Conservation (phyloP, 2,888 invertebrate species). For the Tridacna crocea region DNA sequence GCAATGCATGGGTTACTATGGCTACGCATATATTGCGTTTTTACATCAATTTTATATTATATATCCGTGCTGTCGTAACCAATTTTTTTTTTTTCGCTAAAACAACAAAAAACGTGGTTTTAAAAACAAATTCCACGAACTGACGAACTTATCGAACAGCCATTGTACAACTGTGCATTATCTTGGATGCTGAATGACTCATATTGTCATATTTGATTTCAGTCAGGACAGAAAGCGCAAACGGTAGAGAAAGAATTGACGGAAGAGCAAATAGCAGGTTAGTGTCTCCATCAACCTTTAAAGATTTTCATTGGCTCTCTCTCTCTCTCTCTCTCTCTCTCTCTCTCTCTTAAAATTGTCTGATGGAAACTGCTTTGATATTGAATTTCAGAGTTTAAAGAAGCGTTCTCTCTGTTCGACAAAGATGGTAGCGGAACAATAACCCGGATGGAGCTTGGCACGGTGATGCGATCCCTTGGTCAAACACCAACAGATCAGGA, state of each 20-base stretch:
- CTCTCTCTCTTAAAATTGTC: not conserved
- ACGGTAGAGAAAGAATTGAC: not conserved
- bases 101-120: no score
- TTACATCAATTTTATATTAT: no score
- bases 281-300: no score
- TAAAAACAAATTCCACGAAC: no score
- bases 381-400: conserved; percentile 11
- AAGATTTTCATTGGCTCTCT: not conserved
- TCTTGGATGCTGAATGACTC: no score
- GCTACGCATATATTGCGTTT: no score
- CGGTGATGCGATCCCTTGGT: not conserved
- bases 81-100: no score
- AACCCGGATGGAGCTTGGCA: not conserved
- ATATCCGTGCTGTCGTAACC: no score
- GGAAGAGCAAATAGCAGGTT: conserved; percentile 9
- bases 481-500: conserved; percentile 7
- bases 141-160: no score
- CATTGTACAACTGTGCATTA: no score
- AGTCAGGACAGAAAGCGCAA: not conserved
- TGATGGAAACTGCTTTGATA: not conserved
- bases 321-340: conserved; percentile 7
- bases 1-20: no score
- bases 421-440: conserved; percentile 16
- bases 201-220: no score
- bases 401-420: conserved; percentile 6